Conservation (phyloP, 2,113 vertebrate species). For the Pangasianodon hypophthalmus region DNA sequence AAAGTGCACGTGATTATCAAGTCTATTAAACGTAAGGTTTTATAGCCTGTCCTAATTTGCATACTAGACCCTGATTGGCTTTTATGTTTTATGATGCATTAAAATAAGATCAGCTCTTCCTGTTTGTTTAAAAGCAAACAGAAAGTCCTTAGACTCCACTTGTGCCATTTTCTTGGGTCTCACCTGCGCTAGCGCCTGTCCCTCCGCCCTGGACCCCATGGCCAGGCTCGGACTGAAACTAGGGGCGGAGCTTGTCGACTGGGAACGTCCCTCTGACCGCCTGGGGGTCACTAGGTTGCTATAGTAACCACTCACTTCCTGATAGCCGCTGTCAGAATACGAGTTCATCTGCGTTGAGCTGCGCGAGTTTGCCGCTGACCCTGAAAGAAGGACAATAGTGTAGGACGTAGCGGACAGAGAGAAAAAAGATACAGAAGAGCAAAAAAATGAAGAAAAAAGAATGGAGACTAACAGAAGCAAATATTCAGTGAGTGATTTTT, state of each 20-base stretch:
- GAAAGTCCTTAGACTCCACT: neutral
- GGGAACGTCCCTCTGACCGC: slow-evolving; percentile 77
- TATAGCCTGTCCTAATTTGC: neutral
- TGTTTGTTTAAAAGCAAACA: neutral
- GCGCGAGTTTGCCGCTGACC: slow-evolving; percentile 89
- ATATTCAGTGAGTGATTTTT: neutral
- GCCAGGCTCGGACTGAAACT: slow-evolving; percentile 76
- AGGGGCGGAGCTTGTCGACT: slow-evolving; percentile 78
- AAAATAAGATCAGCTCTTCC: neutral
- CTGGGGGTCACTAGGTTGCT: slow-evolving; percentile 82
- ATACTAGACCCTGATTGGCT: neutral
- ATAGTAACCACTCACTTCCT: slow-evolving; percentile 94
- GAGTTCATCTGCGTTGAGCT: slow-evolving; percentile 96
- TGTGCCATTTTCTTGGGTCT: neutral
- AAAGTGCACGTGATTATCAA: neutral
- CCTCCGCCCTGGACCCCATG: slow-evolving; percentile 87
- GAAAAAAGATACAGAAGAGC: neutral
- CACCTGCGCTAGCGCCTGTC: slow-evolving; percentile 91
- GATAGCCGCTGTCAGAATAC: slow-evolving; percentile 96
- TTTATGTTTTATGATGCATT: neutral
- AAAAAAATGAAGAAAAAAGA: neutral
- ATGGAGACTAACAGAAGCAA: neutral
- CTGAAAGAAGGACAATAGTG: slow-evolving; percentile 67
- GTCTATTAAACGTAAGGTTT: neutral
- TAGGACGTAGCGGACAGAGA: neutral